These are phyloP conservation scores for Brachionus koreanus DNA, from an alignment of 1,140 invertebrate genomes.

Conservation along the genomic window DNA sequence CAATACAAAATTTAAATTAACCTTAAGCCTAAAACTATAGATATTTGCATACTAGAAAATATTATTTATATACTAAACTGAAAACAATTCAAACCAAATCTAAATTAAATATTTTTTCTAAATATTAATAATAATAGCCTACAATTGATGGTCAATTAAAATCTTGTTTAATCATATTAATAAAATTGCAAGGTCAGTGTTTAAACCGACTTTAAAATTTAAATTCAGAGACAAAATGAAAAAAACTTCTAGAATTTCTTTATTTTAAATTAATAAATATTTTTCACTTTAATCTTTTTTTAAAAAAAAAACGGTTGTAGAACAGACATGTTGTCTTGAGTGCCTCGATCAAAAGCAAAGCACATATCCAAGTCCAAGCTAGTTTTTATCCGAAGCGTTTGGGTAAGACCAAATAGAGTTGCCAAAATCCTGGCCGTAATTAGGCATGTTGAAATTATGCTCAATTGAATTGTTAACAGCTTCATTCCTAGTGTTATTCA, in stretches of 20 bases:
- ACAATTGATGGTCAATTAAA: neutral
- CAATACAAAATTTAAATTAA: no score
- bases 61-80: no score
- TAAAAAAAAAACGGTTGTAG: neutral
- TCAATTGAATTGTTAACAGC: neutral
- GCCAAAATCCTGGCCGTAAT: neutral
- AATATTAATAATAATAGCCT: no score
- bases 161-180: neutral
- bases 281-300: neutral
- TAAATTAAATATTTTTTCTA: no score
- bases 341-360: neutral
- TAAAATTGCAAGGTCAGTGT: neutral
- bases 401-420: constrained; percentile 11
- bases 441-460: neutral
- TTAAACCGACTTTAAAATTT: neutral
- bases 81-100: no score
- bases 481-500: neutral
- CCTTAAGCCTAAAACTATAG: no score
- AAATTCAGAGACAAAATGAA: no score
- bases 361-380: neutral
- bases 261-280: no score
- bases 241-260: no score
- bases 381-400: neutral
- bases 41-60: no score
- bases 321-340: neutral